Percentiles rank a stretch among this genome's conserved stretches.
Evolutionary conservation across 2,797 vertebrate genomes (phyloP).

Genomic region (Tinamus major): DNA sequence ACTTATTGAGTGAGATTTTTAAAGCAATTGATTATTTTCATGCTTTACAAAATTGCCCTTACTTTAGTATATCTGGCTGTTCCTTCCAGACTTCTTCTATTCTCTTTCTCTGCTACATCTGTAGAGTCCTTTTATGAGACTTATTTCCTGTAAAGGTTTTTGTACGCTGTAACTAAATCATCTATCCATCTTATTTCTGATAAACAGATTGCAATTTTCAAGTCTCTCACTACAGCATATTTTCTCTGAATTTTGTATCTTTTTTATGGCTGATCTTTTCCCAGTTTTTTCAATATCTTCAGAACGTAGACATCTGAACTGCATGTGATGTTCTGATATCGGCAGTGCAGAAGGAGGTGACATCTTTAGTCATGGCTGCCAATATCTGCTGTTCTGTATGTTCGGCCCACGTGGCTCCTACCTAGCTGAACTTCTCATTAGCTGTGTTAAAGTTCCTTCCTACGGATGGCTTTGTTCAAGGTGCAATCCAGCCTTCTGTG

Average conservation of each 20-base stretch:
- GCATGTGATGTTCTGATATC: not conserved
- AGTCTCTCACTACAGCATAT: conserved; percentile 27
- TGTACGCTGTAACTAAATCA: conserved; percentile 35
- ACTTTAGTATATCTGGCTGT: not conserved
- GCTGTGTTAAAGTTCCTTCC: not conserved
- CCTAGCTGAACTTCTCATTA: not conserved
- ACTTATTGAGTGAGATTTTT: not conserved
- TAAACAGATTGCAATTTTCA: conserved; percentile 68
- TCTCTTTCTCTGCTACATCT: conserved; percentile 3
- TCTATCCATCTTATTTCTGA: conserved; percentile 54
- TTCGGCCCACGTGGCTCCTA: not conserved
- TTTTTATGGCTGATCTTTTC: not conserved
- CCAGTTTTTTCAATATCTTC: not conserved
- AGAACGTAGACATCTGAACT: not conserved
- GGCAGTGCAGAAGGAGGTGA: not conserved
- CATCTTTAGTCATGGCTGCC: not conserved
- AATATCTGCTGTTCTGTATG: not conserved
- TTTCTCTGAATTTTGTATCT: conserved; percentile 19
- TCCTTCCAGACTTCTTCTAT: not conserved
- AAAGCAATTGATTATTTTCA: not conserved
- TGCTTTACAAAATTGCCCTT: not conserved
- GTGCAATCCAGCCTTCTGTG: not conserved
- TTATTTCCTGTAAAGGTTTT: conserved; percentile 18
- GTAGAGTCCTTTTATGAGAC: conserved; percentile 27
- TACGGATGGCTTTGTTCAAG: not conserved